Evolutionary conservation across 2,113 vertebrate species (phyloP), one percentile per base, ranked within the genome.

Genomic region (Apistogramma diplotaenia): DNA sequence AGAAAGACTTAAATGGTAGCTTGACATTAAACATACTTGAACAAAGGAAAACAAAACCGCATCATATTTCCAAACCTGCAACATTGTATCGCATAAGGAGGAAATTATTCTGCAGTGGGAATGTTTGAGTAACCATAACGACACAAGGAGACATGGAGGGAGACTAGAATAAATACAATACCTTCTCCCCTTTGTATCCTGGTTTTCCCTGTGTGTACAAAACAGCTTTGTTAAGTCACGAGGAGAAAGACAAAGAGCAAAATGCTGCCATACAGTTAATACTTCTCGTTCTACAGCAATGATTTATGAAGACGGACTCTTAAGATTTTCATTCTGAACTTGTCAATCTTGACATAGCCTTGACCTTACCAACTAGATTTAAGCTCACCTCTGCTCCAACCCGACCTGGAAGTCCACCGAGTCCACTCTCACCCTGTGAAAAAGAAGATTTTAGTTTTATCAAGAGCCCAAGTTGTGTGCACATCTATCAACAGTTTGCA

Each of bases 131-230:
- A 55, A 27, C 12, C 37, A 33, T 9, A 11, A 6, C 35, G 10
- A 27, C 18, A 78, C 6, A 19, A 25, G 35, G 12, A 58, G 46
- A 56, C 23, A 8, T 19, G 19, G 19, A 29, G 43, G 27, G 62
- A 9, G 1, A 65, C 5, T 4, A 37, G 11, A 82, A 79, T 79
- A 57, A 35, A 81, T 67, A 27, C 86, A 54, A 5, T 95, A 98
- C 97, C 97, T 95, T 95, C 78, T 98, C 96, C 94, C 97, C 97
- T 95, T 97, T 97, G 91, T 96, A 96, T 88, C 97, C 97, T 4
- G 96, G 77, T 90, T 96, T 97, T 4, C 97, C 97, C 97, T 98
- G 89, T 57, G 81, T 90, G 91, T 62, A 87, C 86, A 91, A 84
- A 84, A 70, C 60, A 92, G 15, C 8, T 11, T 4, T 2, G 84